Conservation (phyloP, 2,797 vertebrate species). For the Vultur gryphus region DNA sequence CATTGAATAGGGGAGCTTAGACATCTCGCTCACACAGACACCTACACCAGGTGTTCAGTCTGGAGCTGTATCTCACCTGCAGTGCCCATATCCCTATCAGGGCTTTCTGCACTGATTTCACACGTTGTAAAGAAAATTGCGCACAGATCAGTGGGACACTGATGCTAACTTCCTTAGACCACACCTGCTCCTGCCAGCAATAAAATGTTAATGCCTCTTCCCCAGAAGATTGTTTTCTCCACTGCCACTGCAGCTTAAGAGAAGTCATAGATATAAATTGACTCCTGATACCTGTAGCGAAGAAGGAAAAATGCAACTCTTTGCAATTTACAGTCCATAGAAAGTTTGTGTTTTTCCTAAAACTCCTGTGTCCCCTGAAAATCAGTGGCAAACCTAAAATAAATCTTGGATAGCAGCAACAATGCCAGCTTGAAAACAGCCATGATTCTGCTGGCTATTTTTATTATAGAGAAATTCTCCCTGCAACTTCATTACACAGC, state of each 20-base stretch:
- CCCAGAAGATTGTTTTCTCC: not conserved
- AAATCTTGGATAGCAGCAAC: not conserved
- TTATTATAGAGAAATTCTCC: not conserved
- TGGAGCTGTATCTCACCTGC: not conserved
- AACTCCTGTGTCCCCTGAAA: not conserved
- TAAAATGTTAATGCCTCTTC: not conserved
- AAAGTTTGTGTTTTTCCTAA: not conserved
- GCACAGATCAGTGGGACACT: not conserved
- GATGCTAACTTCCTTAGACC: not conserved
- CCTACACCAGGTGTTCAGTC: not conserved
- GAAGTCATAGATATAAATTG: not conserved
- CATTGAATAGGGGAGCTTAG: not conserved
- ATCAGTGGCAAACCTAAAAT: not conserved
- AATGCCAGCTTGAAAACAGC: not conserved
- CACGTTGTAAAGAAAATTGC: fast-evolving
- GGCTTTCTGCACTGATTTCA: not conserved
- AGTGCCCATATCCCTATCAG: not conserved
- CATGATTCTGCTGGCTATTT: not conserved
- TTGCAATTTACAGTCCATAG: not conserved
- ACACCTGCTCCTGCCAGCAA: not conserved
- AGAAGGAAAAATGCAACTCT: not conserved
- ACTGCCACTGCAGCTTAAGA: not conserved
- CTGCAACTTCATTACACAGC: not conserved
- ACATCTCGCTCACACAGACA: not conserved
- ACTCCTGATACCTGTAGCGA: not conserved